Base-by-base conservation (phyloP, 92 coral and sea anemone genomes). In the Epizoanthus stellaris region DNA sequence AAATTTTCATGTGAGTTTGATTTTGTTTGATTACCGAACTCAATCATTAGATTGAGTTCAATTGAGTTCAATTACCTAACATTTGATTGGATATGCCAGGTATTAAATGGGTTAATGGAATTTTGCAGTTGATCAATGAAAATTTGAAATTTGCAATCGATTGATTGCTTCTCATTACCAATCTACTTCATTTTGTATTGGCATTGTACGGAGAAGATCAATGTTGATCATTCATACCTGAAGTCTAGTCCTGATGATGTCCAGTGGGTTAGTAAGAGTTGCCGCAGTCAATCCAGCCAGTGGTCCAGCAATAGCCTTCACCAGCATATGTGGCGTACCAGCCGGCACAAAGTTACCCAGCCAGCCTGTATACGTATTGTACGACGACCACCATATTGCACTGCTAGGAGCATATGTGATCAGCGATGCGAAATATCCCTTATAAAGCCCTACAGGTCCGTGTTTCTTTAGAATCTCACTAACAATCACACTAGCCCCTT, bases 331-430 rank as follows among this genome's bases (percentile, higher is more conserved):
- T 34, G 92, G 85, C 59, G 99, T 96, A n/a, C 99, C 99, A 67
- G 93, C 73, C 8, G 93, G 92, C 60, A 94, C 98, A 43, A 93
- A n/a, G 80, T 54, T 91, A n/a, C 99, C 95, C 59, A 96, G 87
- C 58, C 93, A 42, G 47, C 92, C 94, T 34, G 98, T 95, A 83
- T 96, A 96, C 4, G 84, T 65, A 15, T 98, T 95, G 86, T 96
- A 96, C 0, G 98, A 74, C 5, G 96, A 89, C 99, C 99, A 96
- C 99, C 99, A 96, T 58, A 95, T 92, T 19, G 98, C 99, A 84
- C 99, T 96, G 19, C 95, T 95, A 1, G 99, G 99, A 20, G 93
- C 99, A 87, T 96, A 96, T 21, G 99, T 96, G 84, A 94, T 91
- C 16, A 96, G 81, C 9, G 99, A 96, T 12, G 93, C 92, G 76